These are phyloP conservation scores for Minunthozetes semirufus DNA, from an alignment of 2,888 invertebrate species.

Conservation along the genomic window DNA sequence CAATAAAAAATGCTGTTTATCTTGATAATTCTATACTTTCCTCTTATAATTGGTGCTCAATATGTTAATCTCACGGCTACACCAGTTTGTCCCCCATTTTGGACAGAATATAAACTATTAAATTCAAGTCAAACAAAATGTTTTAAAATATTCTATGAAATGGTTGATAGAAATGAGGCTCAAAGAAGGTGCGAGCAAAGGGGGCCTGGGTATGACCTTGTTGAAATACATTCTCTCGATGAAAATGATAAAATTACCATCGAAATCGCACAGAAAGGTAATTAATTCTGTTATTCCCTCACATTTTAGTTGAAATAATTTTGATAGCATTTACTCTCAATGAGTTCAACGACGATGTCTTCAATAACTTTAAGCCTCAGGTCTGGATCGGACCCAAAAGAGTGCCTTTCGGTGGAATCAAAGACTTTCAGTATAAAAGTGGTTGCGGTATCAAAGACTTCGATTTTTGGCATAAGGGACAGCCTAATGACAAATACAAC, in stretches of 20 bases:
- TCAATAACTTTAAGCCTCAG: conserved; percentile 1
- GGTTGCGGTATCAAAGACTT: conserved; percentile 3
- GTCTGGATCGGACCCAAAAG: conserved; percentile 11
- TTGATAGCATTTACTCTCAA: neutral
- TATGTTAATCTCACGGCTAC: neutral
- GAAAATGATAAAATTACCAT: neutral
- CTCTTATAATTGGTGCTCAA: neutral
- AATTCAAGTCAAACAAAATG: neutral
- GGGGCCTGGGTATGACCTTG: neutral
- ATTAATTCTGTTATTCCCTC: neutral
- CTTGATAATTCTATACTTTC: too few relatives aligned
- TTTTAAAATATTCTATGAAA: neutral
- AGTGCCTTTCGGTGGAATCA: conserved; percentile 9
- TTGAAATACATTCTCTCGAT: neutral
- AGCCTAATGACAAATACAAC: neutral
- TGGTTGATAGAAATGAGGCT: conserved; percentile 1
- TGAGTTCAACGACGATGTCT: conserved; percentile 3
- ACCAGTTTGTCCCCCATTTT: neutral
- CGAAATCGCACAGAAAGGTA: neutral
- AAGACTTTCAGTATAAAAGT: conserved; percentile 6
- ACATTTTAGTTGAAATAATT: neutral
- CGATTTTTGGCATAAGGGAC: conserved; percentile 12
- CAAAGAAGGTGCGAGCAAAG: neutral
- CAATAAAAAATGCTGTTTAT: too few relatives aligned
- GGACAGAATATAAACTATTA: neutral